A percentile compares a stretch with the other conserved stretches of the same genome.
Conservation (phyloP, 2,888 invertebrate species). For the Silvanus unidentatus region DNA sequence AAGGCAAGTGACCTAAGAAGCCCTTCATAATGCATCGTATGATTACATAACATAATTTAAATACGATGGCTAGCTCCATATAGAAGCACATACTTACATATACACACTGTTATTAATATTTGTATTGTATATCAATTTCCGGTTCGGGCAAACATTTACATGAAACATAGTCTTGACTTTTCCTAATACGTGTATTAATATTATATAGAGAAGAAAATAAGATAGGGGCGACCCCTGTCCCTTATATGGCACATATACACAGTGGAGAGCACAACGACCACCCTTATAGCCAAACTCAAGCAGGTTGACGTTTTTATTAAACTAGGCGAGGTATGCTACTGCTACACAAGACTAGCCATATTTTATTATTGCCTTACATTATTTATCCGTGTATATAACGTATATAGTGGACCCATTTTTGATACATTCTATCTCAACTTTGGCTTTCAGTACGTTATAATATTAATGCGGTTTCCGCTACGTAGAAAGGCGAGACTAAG, state of each 20-base stretch:
- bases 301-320: constrained; percentile 41
- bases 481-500: not conserved
- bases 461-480: not conserved
- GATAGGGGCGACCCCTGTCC: constrained; percentile 16
- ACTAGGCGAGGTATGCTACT: constrained; percentile 36
- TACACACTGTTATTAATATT: constrained; percentile 12
- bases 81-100: not conserved
- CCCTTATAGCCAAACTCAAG: constrained; percentile 18
- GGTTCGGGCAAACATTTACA: constrained; percentile 24
- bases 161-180: constrained; percentile 20
- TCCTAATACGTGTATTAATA: constrained; percentile 25
- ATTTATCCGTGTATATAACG: constrained; percentile 32
- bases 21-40: too few relatives aligned
- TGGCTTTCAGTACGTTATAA: constrained; percentile 3
- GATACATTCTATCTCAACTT: constrained; percentile 13
- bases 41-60: too few relatives aligned
- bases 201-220: constrained; percentile 17
- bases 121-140: constrained; percentile 17
- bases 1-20: too few relatives aligned
- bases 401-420: constrained; percentile 7
- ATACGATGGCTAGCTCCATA: too few relatives aligned
- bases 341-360: constrained; percentile 28
- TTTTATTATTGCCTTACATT: constrained; percentile 45
- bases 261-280: constrained; percentile 2
- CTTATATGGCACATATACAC: constrained; percentile 6